Evolutionary conservation across 2,888 invertebrate genomes (phyloP), one percentile per base, ranked within the genome.

Genomic region (Conistra vaccinii): DNA sequence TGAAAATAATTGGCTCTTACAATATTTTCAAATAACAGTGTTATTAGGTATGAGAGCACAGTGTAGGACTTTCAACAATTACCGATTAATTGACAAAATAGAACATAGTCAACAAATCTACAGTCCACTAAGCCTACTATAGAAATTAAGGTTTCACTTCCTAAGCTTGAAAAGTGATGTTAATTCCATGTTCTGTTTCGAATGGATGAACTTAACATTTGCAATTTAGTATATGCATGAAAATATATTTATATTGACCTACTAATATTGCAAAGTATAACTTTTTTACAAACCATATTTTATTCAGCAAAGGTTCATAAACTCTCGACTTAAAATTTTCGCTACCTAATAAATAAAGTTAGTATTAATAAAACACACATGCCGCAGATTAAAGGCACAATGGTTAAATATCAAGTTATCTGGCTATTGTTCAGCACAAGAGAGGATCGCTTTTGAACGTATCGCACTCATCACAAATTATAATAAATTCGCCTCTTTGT

Each of bases 401-500:
- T 80, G 53, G 42, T 72, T 80, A 58, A 65, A 71, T 73, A 69
- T 73, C 35, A 73, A 72, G 69, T 72, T 81, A 84, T 82, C 75
- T 82, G 23, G 23, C 69, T 51, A 62, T 84, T 84, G 81, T 84
- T 84, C 65, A 26, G 55, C n/a, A 69, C 17, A 80, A 57, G 32
- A 66, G 60, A n/a, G 45, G 45, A 80, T 71, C 61, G 70, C 75
- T 84, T 79, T 78, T 81, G 67, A 83, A 73, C 61, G 23, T 83
- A 70, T 81, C 85, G 69, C 53, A 69, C 77, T 71, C 35, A 72
- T 77, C 77, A 73, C 82, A 77, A 76, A 76, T 83, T 81, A 76
- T 85, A 74, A 83, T 85, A 81, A 66, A 81, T 66, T 77, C 58
- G 35, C 35, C 48, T 66, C 77, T 82, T 81, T 85, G 85, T 83